Base-by-base conservation (phyloP, 2,888 invertebrate species). In the Spilosoma lubricipeda region DNA sequence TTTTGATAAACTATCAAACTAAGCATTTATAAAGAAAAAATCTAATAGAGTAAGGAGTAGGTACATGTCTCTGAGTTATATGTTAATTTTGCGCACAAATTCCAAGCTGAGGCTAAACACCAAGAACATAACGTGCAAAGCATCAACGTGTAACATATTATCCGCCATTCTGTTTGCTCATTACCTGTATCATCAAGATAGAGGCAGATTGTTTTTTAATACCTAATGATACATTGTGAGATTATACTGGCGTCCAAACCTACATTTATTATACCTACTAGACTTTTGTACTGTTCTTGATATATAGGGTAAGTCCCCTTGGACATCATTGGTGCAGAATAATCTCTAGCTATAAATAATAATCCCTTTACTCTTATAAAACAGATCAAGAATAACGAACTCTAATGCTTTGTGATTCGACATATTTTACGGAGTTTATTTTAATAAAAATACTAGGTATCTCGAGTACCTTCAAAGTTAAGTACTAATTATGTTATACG, bases 171-270 rank as follows among this genome's bases (percentile, higher is more conserved):
- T 70, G 70, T 66, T 70, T 74, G 66, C 42, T 70, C 56, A 45
- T 74, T 66, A 70, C 56, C 18, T 42, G 45, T 70, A 67, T 74
- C 73, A 56, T 8, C 2, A 11, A 66, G 73, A 67, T 74, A 74
- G 56, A 70, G 70, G 70, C 39, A 42, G 65, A 74, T 74, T 73
- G 70, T 39, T 65, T 42, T 70, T 56, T 66, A 63, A 63, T 63
- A 63, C 30, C 59, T 15, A 30, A 3, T 63, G 59, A 63, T 63
- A 63, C 30, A 63, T 30, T 63, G 30, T 63, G 63, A 30, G 30
- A 63, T 63, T 63, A 63, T 18, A 18, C 27, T 27, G 27, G 30
- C 18, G 15, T 63, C 30, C 30, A 30, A 63, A 63, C 36, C 36
- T 27, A 59, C 13, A 18, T 30, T 3, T 30, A 15, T 8, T 56